Evolutionary conservation across 2,888 invertebrate genomes (phyloP).

Genomic region (Eupithecia subumbrata): DNA sequence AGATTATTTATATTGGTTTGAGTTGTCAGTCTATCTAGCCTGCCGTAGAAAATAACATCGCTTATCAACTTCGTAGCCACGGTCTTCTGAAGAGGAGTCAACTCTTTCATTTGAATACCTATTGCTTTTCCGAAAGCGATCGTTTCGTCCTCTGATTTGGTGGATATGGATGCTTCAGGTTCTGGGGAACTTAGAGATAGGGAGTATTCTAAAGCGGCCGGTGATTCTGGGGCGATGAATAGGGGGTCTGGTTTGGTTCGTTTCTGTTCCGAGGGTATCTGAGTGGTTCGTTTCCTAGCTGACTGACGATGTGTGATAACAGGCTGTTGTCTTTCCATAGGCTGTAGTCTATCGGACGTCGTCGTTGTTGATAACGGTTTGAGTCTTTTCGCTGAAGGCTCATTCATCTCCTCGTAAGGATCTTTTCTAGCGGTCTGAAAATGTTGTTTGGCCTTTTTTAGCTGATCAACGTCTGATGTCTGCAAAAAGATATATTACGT

Average conservation of each 20-base stretch:
- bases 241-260: not conserved
- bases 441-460: not conserved
- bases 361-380: not conserved
- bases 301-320: not conserved
- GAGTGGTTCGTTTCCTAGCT: not conserved
- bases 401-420: not conserved
- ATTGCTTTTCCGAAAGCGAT: not conserved
- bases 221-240: not conserved
- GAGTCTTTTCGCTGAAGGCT: not conserved
- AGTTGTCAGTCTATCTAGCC: not conserved
- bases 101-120: constrained; percentile 1
- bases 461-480: not conserved
- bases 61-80: constrained; percentile 24
- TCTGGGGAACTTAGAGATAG: not conserved
- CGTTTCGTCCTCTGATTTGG: not conserved
- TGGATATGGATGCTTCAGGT: not conserved
- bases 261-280: not conserved
- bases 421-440: not conserved
- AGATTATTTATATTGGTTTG: constrained; percentile 1
- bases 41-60: constrained; percentile 36
- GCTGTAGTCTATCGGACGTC: not conserved
- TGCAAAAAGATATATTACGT: not conserved
- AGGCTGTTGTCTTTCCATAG: not conserved
- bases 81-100: constrained; percentile 1
- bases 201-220: not conserved